phyloP scores from a whole-genome alignment of 2,888 invertebrate species.

The Aplocera efformata region DNA sequence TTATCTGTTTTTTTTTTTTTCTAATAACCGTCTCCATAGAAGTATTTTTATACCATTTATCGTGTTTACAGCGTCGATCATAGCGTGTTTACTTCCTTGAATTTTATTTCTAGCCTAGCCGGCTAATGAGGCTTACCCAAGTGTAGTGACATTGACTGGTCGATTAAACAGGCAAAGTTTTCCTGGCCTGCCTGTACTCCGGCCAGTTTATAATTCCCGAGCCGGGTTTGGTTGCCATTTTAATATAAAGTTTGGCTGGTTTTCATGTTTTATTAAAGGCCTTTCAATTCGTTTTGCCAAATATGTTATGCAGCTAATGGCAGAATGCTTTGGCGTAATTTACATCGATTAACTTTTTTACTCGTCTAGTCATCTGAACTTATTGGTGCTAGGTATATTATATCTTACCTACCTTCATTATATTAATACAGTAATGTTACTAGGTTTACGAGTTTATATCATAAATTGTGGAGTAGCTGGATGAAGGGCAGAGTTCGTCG shows the following conservation, averaged over 20 bases:
- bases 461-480: conserved; percentile 20
- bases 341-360: neutral
- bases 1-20: too few species aligned
- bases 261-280: too few species aligned
- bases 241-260: too few species aligned
- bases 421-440: too few species aligned
- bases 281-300: too few species aligned
- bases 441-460: too few species aligned
- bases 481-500: conserved; percentile 26
- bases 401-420: too few species aligned
- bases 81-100: neutral
- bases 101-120: neutral
- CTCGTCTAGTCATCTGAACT: neutral
- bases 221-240: too few species aligned
- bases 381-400: too few species aligned
- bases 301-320: neutral
- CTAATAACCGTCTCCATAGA: too few species aligned
- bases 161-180: conserved; percentile 8
- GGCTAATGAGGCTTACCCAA: neutral
- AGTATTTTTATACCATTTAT: too few species aligned
- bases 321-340: neutral
- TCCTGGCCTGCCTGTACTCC: conserved; percentile 1
- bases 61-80: too few species aligned
- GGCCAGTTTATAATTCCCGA: neutral
- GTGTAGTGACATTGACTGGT: conserved; percentile 8